Evolutionary conservation across 2,113 vertebrate genomes (phyloP), one percentile per base, ranked within the genome.

Genomic region (Columba livia): DNA sequence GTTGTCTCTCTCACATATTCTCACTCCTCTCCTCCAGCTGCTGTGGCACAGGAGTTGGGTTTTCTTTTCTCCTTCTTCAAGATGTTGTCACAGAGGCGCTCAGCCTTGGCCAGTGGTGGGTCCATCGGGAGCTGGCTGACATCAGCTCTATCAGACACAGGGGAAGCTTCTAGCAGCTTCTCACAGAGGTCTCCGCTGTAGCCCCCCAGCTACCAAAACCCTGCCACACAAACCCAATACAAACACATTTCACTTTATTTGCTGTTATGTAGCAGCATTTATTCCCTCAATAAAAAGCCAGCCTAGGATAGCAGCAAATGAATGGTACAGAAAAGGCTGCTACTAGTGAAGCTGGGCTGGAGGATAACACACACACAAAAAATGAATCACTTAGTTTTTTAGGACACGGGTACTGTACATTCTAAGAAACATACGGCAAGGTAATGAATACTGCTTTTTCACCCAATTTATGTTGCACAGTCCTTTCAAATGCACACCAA

Each of bases 221-320:
- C 44, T 47, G 26, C 69, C 23, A 15, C 3, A 8, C 16, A 73
- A 84, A 20, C 21, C 31, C 50, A 28, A 5, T 1, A 32, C 8
- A 70, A 29, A 79, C 73, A 88, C 40, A 85, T 64, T 90, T 96
- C 25, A 83, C 36, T 96, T 90, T 29, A 94, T 88, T 70, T 96
- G 84, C 34, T 88, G 67, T 34, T 91, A 29, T 3, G 11, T 50
- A 95, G 78, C 48, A 94, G 28, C 67, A 50, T 89, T 97, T 97
- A 94, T 93, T 97, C 65, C 61, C 50, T 65, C 73, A 93, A 51
- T 91, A 40, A 84, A 89, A 97, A 85, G 57, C 13, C 71, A 93
- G 44, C 69, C 58, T 26, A 56, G 2, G 21, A 90, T 23, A 95
- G 62, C 77, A 89, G 69, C 44, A 95, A 38, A 79, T 25, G 23